phyloP scores from a whole-genome alignment of 2,113 vertebrate species.

The Xiphophorus maculatus region DNA sequence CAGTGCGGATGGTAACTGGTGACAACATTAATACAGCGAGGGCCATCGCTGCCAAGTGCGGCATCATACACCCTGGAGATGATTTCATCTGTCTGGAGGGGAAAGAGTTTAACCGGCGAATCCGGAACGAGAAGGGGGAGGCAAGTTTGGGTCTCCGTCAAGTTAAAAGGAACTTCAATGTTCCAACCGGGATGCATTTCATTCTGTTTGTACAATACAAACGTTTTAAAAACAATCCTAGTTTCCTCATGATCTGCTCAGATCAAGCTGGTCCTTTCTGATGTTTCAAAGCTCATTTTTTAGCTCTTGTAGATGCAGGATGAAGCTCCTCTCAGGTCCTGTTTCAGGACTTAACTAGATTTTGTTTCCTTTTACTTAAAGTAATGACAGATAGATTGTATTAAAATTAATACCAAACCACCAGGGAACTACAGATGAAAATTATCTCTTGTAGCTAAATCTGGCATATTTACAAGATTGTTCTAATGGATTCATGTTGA shows the following conservation, averaged over 20 bases:
- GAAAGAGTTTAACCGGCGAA: conserved; percentile 91
- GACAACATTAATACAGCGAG: conserved; percentile 92
- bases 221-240: background rate
- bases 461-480: no score
- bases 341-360: background rate
- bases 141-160: conserved; percentile 55
- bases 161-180: background rate
- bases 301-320: background rate
- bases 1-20: conserved; percentile 92
- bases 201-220: background rate
- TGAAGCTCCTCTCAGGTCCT: background rate
- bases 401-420: no score
- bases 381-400: background rate
- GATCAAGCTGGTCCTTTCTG: background rate
- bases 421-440: no score
- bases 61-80: conserved; percentile 90
- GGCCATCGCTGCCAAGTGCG: conserved; percentile 90
- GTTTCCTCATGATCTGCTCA: background rate
- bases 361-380: background rate
- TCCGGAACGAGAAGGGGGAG: conserved; percentile 93
- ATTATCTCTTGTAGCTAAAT: no score
- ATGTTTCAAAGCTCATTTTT: background rate
- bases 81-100: conserved; percentile 91
- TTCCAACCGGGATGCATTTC: background rate
- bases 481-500: no score